These are phyloP conservation scores for Corythornis vintsioides DNA, from an alignment of 2,113 vertebrate genomes.

Conservation along the genomic window DNA sequence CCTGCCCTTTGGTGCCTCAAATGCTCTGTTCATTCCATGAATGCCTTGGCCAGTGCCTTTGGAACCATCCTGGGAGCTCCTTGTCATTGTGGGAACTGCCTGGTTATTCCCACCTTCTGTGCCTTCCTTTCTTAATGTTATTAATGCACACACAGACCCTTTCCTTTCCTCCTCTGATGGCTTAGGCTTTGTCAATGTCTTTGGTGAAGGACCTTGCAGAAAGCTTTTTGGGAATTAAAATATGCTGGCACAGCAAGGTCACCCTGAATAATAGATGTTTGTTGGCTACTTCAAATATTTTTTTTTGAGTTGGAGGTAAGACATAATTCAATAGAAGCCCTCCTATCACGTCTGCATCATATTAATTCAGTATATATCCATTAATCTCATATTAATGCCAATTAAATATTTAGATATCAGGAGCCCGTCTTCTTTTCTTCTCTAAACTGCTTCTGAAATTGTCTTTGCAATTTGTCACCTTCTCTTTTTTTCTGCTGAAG, in stretches of 20 bases:
- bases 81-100: neutral
- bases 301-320: neutral
- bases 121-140: neutral
- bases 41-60: fast-evolving
- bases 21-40: fast-evolving
- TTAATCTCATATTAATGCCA: neutral
- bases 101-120: neutral
- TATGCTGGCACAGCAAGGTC: neutral
- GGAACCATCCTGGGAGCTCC: neutral
- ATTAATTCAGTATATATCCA: neutral
- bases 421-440: neutral
- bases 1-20: neutral
- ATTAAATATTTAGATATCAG: neutral
- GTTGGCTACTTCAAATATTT: neutral
- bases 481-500: neutral
- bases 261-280: neutral
- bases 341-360: neutral
- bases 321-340: neutral
- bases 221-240: slow-evolving; percentile 46
- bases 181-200: neutral
- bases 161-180: neutral
- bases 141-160: neutral
- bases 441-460: neutral
- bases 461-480: neutral
- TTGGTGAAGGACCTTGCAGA: neutral